A percentile compares a stretch with the other conserved stretches of the same genome.
Evolutionary conservation across 2,113 vertebrate genomes (phyloP).

Genomic region (Sigmodon hispidus): DNA sequence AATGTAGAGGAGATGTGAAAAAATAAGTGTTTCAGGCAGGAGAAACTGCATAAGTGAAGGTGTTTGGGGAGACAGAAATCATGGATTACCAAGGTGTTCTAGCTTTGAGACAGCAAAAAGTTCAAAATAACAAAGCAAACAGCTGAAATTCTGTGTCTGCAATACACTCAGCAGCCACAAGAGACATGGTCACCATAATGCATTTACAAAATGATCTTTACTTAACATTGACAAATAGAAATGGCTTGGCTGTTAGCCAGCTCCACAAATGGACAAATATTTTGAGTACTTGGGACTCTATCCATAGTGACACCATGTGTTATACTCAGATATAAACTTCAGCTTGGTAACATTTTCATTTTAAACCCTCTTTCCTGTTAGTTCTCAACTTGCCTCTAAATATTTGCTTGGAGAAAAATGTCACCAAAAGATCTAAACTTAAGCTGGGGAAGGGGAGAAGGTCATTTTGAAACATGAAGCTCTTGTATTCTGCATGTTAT

Average conservation of each 20-base stretch:
- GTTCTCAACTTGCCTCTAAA: constrained; percentile 73
- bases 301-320: constrained; percentile 74
- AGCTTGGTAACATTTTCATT: constrained; percentile 74
- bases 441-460: neutral
- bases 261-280: constrained; percentile 71
- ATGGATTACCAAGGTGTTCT: fast-evolving
- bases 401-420: constrained; percentile 76
- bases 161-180: neutral
- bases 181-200: neutral
- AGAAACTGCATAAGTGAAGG: neutral
- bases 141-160: neutral
- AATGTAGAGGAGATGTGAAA: neutral
- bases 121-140: neutral
- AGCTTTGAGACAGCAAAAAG: neutral
- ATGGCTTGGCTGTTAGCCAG: constrained; percentile 63
- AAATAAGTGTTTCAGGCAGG: neutral
- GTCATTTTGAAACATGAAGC: constrained; percentile 60
- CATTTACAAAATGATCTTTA: constrained; percentile 29
- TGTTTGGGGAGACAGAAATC: neutral
- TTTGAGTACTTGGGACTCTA: constrained; percentile 71
- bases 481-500: constrained; percentile 32
- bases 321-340: constrained; percentile 67
- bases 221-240: constrained; percentile 62
- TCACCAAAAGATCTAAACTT: constrained; percentile 70
- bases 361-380: constrained; percentile 68